phyloP scores from a whole-genome alignment of 2,797 vertebrate species.

The Mormyrops attenuatus region DNA sequence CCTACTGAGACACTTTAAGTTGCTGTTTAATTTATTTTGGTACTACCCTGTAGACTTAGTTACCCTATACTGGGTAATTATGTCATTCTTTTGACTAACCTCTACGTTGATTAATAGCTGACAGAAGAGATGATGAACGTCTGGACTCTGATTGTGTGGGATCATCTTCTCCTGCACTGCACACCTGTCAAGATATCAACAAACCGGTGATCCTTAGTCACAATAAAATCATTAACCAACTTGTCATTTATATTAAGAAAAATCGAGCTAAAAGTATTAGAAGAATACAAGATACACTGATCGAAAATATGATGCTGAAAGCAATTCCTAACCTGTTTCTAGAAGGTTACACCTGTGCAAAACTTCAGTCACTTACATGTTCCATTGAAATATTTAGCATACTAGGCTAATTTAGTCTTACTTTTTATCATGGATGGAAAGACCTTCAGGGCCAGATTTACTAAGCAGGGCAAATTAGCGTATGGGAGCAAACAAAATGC shows the following conservation, averaged over 20 bases:
- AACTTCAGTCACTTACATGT: background rate
- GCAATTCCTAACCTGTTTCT: background rate
- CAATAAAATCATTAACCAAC: background rate
- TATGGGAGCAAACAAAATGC: background rate
- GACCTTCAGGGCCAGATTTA: background rate
- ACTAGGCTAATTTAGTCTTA: background rate
- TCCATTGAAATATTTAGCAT: background rate
- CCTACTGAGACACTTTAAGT: background rate
- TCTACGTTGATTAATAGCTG: constrained; percentile 42
- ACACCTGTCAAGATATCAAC: constrained; percentile 47
- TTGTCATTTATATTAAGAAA: background rate
- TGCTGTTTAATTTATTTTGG: background rate
- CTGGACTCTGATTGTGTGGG: constrained; percentile 40
- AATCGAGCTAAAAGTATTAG: background rate
- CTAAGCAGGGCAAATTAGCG: background rate
- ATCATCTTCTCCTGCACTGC: constrained; percentile 65
- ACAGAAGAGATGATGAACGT: constrained; percentile 22
- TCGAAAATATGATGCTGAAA: background rate
- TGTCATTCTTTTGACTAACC: constrained; percentile 39
- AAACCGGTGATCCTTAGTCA: background rate
- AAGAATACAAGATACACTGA: background rate
- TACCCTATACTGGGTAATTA: background rate
- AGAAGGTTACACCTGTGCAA: background rate
- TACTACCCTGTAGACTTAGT: background rate
- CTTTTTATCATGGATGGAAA: background rate